phyloP scores from a whole-genome alignment of 2,113 vertebrate species.

The Zosterops pallidus region DNA sequence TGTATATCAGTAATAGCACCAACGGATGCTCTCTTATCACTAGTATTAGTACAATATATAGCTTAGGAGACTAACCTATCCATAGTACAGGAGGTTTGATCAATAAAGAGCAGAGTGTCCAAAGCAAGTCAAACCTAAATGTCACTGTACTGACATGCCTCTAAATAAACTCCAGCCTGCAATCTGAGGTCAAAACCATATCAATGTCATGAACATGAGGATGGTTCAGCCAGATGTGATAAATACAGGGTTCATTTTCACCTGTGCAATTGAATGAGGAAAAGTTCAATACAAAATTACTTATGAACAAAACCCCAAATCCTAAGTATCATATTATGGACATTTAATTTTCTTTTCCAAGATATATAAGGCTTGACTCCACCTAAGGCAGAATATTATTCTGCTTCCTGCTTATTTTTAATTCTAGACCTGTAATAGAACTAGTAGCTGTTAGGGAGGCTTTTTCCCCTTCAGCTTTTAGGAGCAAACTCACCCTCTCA shows the following conservation, averaged over 20 bases:
- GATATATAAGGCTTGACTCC: neutral
- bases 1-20: constrained; percentile 63
- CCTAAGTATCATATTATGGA: neutral
- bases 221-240: neutral
- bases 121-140: constrained; percentile 35
- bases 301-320: neutral
- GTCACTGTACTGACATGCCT: neutral
- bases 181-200: neutral
- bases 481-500: neutral
- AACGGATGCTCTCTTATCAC: constrained; percentile 42
- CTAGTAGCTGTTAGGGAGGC: neutral
- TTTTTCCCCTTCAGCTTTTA: neutral
- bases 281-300: neutral
- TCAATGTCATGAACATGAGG: neutral
- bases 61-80: constrained; percentile 4
- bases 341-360: neutral
- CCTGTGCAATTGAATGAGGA: neutral
- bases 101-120: constrained; percentile 21
- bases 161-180: constrained; percentile 21
- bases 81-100: neutral
- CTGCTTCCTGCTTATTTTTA: neutral
- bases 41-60: constrained; percentile 31
- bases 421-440: neutral
- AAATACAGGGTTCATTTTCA: neutral
- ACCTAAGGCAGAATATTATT: neutral